Evolutionary conservation across 2,888 invertebrate genomes (phyloP), one percentile per base, ranked within the genome.

Genomic region (Leucophenga maculata): DNA sequence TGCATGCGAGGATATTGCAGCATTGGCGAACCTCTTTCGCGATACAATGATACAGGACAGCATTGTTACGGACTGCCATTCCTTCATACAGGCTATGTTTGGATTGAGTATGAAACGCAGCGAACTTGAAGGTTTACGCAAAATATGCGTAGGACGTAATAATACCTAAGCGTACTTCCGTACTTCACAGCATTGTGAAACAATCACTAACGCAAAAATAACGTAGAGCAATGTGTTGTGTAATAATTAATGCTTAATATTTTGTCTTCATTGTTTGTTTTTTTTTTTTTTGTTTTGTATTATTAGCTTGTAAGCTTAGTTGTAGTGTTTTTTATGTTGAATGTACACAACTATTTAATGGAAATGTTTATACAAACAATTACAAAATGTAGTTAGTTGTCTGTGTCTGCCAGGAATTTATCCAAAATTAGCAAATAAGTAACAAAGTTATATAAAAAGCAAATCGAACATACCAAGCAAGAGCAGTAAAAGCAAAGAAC

Each of bases 11-110:
- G 96, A 96, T 85, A 94, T 97, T 85, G 92, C 94, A 22, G 92
- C 94, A 46, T 89, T 97, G 74, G 94, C 95, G 1, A 93, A 93
- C 79, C 93, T 95, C 84, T 96, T 97, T 85, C 95, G 95, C 14
- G 85, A 85, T 83, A 91, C 91, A 60, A 94, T 97, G 83, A 93
- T 94, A 32, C 93, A 92, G 84, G 94, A 94, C 87, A 92, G 93
- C 71, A 91, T 92, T 80, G 94, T 94, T 66, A 90, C 95, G 67
- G 92, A 96, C 86, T 97, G 97, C 86, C 97, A 97, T 88, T 92
- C 92, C 76, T 97, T 97, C 88, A 94, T 97, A 92, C 91, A 94
- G 94, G 92, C 93, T 83, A 94, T 96, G 86, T 97, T 97, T 88
- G 93, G 92, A 89, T 91, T 94, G 71, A 93, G 94, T 59, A 90